Percentiles rank a stretch among this genome's conserved stretches.
These are phyloP conservation scores for Drosophila jambulina DNA, from an alignment of 1,140 invertebrate genomes.

Conservation along the genomic window DNA sequence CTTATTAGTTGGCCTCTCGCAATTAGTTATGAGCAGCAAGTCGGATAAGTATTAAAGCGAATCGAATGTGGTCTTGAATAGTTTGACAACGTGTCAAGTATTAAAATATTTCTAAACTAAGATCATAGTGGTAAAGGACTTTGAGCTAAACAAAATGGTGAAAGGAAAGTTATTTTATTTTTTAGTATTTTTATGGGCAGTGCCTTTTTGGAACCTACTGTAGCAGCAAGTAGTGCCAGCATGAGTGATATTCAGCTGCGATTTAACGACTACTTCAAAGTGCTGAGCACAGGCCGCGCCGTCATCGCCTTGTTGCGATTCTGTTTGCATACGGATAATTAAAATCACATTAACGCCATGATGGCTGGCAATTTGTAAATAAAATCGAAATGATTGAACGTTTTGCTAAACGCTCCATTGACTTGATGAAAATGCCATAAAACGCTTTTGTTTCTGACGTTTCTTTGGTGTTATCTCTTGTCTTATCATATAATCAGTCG, in stretches of 20 bases:
- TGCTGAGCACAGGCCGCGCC: slow-evolving; percentile 8
- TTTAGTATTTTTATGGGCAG: not conserved
- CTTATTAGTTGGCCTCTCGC: slow-evolving; percentile 10
- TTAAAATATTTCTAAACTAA: not conserved
- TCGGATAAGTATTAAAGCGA: slow-evolving; percentile 2
- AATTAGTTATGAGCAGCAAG: slow-evolving; percentile 21
- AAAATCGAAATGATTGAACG: slow-evolving; percentile 40
- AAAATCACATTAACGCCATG: slow-evolving; percentile 68
- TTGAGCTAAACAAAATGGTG: not conserved
- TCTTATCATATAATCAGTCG: slow-evolving; percentile 1
- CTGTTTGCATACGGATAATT: slow-evolving; percentile 73
- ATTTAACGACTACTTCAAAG: slow-evolving; percentile 47
- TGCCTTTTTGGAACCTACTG: slow-evolving; percentile 1
- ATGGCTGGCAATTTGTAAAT: slow-evolving; percentile 37
- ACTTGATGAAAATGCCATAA: slow-evolving; percentile 4
- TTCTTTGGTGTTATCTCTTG: slow-evolving; percentile 1
- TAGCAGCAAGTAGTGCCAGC: slow-evolving; percentile 9
- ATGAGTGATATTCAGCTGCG: slow-evolving; percentile 39
- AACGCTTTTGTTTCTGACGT: slow-evolving; percentile 3
- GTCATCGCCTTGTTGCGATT: slow-evolving; percentile 47
- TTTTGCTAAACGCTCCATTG: slow-evolving; percentile 12
- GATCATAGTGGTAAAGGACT: not conserved
- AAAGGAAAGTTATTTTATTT: not conserved
- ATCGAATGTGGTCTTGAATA: not conserved
- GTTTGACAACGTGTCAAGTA: not conserved